A percentile compares a stretch with the other conserved stretches of the same genome.
Evolutionary conservation across 2,113 vertebrate genomes (phyloP).

Genomic region (Progne subis): DNA sequence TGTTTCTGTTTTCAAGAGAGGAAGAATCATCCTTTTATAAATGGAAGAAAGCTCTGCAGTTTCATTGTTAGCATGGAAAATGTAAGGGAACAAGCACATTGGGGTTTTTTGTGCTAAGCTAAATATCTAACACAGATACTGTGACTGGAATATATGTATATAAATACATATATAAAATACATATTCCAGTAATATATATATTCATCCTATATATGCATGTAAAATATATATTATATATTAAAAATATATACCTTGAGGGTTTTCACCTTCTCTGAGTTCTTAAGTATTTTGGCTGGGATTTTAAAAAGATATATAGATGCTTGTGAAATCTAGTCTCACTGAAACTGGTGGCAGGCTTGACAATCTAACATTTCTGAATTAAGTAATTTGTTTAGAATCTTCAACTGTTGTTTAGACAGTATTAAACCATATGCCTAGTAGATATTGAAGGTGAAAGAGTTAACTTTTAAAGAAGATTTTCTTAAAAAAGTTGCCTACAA

Average conservation of each 20-base stretch:
- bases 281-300: not conserved
- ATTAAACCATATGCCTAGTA: not conserved
- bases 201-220: not conserved
- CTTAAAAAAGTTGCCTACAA: not conserved
- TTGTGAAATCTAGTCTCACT: not conserved
- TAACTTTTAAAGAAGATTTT: not conserved
- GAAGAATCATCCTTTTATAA: constrained; percentile 16
- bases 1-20: constrained; percentile 63
- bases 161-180: not conserved
- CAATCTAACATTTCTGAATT: not conserved
- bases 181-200: not conserved
- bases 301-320: not conserved
- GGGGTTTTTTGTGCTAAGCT: not conserved
- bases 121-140: not conserved
- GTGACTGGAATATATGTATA: not conserved
- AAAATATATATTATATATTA: not conserved
- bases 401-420: not conserved
- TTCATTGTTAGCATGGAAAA: not conserved
- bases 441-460: not conserved
- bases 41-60: not conserved
- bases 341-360: not conserved
- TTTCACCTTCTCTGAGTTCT: not conserved
- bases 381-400: not conserved
- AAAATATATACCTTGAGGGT: not conserved
- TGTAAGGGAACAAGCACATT: not conserved